Evolutionary conservation across 1,140 invertebrate species (phyloP).

Genomic region (Drosophila sucinea): DNA sequence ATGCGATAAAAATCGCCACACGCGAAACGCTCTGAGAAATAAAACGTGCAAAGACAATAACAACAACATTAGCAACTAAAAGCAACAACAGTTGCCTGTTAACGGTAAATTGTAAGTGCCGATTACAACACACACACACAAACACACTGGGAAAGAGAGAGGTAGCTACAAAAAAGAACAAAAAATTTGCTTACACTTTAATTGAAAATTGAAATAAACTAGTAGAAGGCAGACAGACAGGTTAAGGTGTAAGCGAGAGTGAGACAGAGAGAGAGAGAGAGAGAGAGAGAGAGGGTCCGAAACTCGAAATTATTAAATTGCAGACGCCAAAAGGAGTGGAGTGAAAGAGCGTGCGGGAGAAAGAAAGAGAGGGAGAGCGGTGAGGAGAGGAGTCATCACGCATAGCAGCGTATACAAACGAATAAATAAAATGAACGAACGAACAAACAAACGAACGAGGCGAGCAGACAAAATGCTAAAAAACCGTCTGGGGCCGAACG

Average conservation of each 20-base stretch:
- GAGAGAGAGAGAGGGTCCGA: conserved; percentile 22
- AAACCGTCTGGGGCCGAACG: conserved; percentile 62
- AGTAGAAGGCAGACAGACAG: conserved; percentile 43
- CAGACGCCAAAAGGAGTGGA: conserved; percentile 42
- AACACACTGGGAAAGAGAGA: conserved; percentile 38
- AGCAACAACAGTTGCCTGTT: conserved; percentile 36
- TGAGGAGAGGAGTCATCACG: conserved; percentile 8
- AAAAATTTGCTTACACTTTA: conserved; percentile 64
- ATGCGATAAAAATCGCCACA: conserved; percentile 49
- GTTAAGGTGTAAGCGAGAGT: conserved; percentile 27
- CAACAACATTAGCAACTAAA: conserved; percentile 30
- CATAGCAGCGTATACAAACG: conserved; percentile 10
- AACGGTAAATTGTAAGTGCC: conserved; percentile 67
- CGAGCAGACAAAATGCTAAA: conserved; percentile 65
- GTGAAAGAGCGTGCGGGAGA: background rate
- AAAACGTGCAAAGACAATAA: conserved; percentile 35
- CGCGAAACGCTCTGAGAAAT: conserved; percentile 38
- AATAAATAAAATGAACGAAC: conserved; percentile 35
- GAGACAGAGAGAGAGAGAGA: conserved; percentile 37
- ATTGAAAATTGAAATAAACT: conserved; percentile 60
- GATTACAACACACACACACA: conserved; percentile 58
- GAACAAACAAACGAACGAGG: conserved; percentile 49
- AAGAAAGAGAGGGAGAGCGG: too few relatives aligned
- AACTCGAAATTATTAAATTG: conserved; percentile 76
- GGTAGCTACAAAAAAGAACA: conserved; percentile 38